Conservation (phyloP, 1,140 invertebrate species). For the Drosophila nigromelanica region DNA sequence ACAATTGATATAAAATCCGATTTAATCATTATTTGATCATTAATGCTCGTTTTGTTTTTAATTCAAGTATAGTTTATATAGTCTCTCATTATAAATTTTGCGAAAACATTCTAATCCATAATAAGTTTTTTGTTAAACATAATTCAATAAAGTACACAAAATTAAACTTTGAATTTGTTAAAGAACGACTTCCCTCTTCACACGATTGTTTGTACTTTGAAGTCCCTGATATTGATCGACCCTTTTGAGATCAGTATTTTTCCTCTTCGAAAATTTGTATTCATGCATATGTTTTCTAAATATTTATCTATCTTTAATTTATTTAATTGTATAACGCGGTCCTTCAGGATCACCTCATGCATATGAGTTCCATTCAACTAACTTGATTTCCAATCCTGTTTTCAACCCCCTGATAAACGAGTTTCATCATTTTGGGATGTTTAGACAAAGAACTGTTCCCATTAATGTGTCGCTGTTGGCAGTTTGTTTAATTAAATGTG, state of each 20-base stretch:
- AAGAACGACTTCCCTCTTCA: slow-evolving; percentile 4
- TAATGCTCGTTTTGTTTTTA: no score
- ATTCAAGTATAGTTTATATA: no score
- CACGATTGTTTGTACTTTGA: not conserved
- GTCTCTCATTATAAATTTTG: no score
- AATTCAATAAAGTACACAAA: no score
- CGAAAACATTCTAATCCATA: no score
- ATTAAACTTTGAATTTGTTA: no score
- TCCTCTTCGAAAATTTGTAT: not conserved
- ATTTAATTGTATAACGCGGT: slow-evolving; percentile 52
- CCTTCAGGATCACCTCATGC: slow-evolving; percentile 42
- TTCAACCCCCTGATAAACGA: slow-evolving; percentile 36
- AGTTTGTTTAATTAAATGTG: slow-evolving; percentile 75
- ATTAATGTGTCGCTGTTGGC: slow-evolving; percentile 59
- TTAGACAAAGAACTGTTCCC: slow-evolving; percentile 23
- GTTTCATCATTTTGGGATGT: slow-evolving; percentile 16
- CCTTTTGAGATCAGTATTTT: not conserved
- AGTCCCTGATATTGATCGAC: not conserved
- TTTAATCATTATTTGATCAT: no score
- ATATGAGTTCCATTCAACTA: slow-evolving; percentile 32
- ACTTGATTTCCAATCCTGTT: slow-evolving; percentile 33
- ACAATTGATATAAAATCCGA: no score
- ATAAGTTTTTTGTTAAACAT: no score
- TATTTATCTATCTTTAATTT: slow-evolving; percentile 50
- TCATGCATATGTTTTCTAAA: slow-evolving; percentile 30